A percentile compares a stretch with the other conserved stretches of the same genome.
Conservation (phyloP, 2,888 invertebrate genomes). For the Caenorhabditis sulstoni region DNA sequence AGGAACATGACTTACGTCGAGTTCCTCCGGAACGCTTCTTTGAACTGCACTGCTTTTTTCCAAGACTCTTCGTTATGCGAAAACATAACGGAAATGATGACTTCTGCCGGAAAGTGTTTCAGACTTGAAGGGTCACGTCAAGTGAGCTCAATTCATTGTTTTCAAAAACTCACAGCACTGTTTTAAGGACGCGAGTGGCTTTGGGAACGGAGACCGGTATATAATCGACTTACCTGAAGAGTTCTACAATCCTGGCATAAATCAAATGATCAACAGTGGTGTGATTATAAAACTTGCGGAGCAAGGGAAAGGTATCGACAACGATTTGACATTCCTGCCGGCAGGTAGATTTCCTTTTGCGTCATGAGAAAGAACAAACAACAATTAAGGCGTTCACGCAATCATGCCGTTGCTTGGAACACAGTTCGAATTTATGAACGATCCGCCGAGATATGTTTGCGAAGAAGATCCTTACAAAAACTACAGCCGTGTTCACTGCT, state of each 20-base stretch:
- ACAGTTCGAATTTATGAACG: slow-evolving; percentile 77
- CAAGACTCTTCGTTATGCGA: slow-evolving; percentile 63
- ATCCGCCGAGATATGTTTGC: slow-evolving; percentile 75
- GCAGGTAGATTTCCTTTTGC: slow-evolving; percentile 63
- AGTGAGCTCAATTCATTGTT: slow-evolving; percentile 29
- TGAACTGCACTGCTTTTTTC: slow-evolving; percentile 72
- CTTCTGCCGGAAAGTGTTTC: slow-evolving; percentile 77
- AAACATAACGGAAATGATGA: slow-evolving; percentile 70
- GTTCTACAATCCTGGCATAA: slow-evolving; percentile 70
- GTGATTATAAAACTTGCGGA: slow-evolving; percentile 76
- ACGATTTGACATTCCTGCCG: slow-evolving; percentile 72
- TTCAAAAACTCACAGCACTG: neutral
- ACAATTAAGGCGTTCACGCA: slow-evolving; percentile 79
- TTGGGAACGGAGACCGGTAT: slow-evolving; percentile 70
- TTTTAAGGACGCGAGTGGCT: slow-evolving; percentile 70
- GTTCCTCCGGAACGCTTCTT: slow-evolving; percentile 67
- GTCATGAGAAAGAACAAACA: too few relatives aligned
- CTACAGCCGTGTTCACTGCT: slow-evolving; percentile 76
- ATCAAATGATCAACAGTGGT: slow-evolving; percentile 77
- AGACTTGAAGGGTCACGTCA: slow-evolving; percentile 70
- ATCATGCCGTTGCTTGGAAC: slow-evolving; percentile 77
- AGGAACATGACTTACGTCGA: slow-evolving; percentile 70
- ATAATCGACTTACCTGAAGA: slow-evolving; percentile 73
- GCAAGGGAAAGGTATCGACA: slow-evolving; percentile 69
- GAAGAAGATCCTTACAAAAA: slow-evolving; percentile 62